Base-by-base conservation (phyloP, 2,888 invertebrate species). In the Hyposoter dolosus region DNA sequence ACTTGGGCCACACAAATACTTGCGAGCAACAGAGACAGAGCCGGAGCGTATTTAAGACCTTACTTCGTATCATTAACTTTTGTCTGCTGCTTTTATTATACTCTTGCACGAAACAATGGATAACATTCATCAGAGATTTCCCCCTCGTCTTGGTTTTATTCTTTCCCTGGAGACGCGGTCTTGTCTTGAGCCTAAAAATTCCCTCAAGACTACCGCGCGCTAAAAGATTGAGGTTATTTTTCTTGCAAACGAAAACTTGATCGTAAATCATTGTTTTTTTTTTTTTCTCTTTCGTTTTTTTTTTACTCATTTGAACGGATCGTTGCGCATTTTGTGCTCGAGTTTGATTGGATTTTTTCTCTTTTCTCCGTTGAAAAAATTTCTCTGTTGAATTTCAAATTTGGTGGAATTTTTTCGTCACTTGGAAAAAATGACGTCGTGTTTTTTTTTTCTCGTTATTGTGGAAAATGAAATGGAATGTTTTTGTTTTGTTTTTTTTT, bases 31-130 rank as follows among this genome's bases (percentile, higher is more conserved):
- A 66, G 40, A 17, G 47, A 50, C 50, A 7, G 50, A 56, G 9
- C 3, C 9, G 10, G n/a, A 71, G 32, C 7, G 32, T 71, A 50
- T 71, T 71, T 60, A 23, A 28, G 40, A 17, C 19, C 23, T 60
- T 56, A 75, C 78, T 75, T 56, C 19, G 74, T 79, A 66, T 85
- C 85, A 82, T 82, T 85, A 82, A 77, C 78, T 28, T 53, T 63
- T 79, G 75, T 79, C 69, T 75, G 68, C 28, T 56, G 68, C 43
- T 43, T 43, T 10, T 15, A 75, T 60, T 66, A 47, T 76, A 56
- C 47, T 69, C 65, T 17, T 28, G 7, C 32, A n/a, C 35, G 69
- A 32, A 75, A 82, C 69, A 82, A 75, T 76, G 85, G 23, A 19
- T 43, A 75, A 66, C 85, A 75, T 82, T 85, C 79, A 85, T 82